A percentile compares a stretch with the other conserved stretches of the same genome.
These are phyloP conservation scores for Sphaeramia orbicularis DNA, from an alignment of 2,797 vertebrate genomes.

Conservation along the genomic window DNA sequence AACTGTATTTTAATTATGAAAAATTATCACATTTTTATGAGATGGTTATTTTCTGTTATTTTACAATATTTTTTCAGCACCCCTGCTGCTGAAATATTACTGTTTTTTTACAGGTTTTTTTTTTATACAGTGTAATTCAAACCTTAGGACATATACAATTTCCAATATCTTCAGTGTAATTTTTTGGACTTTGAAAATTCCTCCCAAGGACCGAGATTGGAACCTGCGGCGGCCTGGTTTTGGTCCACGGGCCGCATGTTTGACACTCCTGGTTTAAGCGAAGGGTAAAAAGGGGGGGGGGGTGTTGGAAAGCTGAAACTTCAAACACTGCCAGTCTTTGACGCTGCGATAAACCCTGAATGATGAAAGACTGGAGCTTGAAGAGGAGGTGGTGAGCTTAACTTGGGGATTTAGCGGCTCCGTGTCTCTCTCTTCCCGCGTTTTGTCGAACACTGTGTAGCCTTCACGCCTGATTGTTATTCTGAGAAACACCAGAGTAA, in stretches of 20 bases:
- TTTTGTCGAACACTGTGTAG: constrained; percentile 67
- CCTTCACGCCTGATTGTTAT: constrained; percentile 49
- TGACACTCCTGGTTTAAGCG: background rate
- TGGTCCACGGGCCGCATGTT: background rate
- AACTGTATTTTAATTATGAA: too few species aligned
- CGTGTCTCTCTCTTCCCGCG: constrained; percentile 60
- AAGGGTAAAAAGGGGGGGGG: constrained; percentile 25
- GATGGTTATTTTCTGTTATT: too few species aligned
- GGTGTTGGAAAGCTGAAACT: constrained; percentile 64
- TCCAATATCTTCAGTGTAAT: too few species aligned
- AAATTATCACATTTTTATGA: too few species aligned
- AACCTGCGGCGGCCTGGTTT: background rate
- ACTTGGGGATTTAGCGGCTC: constrained; percentile 78
- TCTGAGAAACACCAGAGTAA: constrained; percentile 49
- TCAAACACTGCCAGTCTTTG: constrained; percentile 70
- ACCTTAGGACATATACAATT: too few species aligned
- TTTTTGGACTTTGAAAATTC: too few species aligned
- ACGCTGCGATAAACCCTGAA: constrained; percentile 68
- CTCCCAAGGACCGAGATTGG: too few species aligned
- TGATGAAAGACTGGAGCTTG: constrained; percentile 78
- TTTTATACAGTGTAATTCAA: too few species aligned
- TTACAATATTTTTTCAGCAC: too few species aligned
- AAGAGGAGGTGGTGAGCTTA: constrained; percentile 75
- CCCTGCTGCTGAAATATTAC: too few species aligned
- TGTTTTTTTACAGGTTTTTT: too few species aligned